Conservation (phyloP, 2,113 vertebrate species). For the Protobothrops mucrosquamatus region DNA sequence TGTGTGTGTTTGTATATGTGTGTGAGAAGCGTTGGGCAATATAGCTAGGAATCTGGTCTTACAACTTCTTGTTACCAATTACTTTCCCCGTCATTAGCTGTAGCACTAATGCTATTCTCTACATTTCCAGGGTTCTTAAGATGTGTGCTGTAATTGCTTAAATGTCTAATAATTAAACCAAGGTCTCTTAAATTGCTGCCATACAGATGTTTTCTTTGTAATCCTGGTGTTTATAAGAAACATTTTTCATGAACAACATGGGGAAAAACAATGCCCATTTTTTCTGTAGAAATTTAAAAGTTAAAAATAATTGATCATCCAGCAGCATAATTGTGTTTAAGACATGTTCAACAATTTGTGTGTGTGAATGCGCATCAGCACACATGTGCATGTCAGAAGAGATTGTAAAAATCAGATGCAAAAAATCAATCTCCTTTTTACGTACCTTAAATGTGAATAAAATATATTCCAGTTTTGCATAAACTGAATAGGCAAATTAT, state of each 20-base stretch:
- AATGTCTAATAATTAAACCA: conserved; percentile 28
- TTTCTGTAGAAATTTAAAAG: conserved; percentile 27
- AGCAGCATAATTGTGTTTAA: background rate
- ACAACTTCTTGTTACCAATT: background rate
- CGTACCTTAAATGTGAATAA: conserved; percentile 15
- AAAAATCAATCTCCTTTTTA: conserved; percentile 3
- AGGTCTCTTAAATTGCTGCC: conserved; percentile 25
- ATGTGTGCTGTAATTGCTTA: conserved; percentile 11
- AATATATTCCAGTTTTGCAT: conserved; percentile 18
- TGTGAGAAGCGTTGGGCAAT: background rate
- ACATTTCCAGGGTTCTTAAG: background rate
- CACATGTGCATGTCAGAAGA: background rate
- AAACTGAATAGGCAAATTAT: background rate
- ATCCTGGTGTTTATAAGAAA: conserved; percentile 30
- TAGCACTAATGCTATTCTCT: background rate
- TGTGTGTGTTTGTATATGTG: background rate
- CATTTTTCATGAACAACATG: conserved; percentile 38
- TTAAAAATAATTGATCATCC: background rate
- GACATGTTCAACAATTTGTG: background rate
- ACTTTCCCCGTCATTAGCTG: conserved; percentile 3
- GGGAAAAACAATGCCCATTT: conserved; percentile 32
- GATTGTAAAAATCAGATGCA: background rate
- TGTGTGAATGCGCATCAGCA: background rate
- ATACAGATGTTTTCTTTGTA: conserved; percentile 40
- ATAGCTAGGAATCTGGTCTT: conserved; percentile 22